Conservation (phyloP, 2,888 invertebrate species). For the Rambutsinella grinnellia region DNA sequence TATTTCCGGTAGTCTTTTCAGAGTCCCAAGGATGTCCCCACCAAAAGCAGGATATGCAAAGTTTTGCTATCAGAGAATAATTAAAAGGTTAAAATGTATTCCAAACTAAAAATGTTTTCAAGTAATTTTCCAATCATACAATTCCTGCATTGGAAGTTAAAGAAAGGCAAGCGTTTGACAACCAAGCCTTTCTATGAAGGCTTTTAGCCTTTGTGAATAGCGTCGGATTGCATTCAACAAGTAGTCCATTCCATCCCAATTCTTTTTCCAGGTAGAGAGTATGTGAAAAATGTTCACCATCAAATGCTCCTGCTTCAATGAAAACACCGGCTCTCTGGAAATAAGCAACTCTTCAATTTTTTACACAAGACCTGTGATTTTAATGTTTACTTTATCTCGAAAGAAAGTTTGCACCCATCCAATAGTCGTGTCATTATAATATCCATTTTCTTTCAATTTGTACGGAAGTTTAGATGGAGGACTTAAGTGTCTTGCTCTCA, state of each 20-base stretch:
- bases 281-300: slow-evolving; percentile 12
- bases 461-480: slow-evolving; percentile 35
- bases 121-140: no score
- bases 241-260: slow-evolving; percentile 30
- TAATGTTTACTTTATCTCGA: slow-evolving; percentile 20
- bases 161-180: slow-evolving; percentile 31
- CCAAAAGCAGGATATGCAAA: no score
- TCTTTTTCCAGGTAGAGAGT: slow-evolving; percentile 15
- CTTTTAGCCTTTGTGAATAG: slow-evolving; percentile 19
- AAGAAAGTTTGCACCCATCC: slow-evolving; percentile 21
- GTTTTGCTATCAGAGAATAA: no score
- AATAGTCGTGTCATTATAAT: not conserved
- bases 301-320: slow-evolving; percentile 19
- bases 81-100: no score
- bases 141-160: not conserved
- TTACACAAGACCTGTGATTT: not conserved
- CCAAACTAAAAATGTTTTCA: no score
- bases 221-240: slow-evolving; percentile 42
- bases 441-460: slow-evolving; percentile 16
- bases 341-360: not conserved
- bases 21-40: no score
- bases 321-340: slow-evolving; percentile 2
- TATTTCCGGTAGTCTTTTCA: no score
- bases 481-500: slow-evolving; percentile 16
- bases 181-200: slow-evolving; percentile 36